Percentiles rank a stretch among this genome's conserved stretches.
Conservation (phyloP, 2,113 vertebrate species). For the Heptranchias perlo region DNA sequence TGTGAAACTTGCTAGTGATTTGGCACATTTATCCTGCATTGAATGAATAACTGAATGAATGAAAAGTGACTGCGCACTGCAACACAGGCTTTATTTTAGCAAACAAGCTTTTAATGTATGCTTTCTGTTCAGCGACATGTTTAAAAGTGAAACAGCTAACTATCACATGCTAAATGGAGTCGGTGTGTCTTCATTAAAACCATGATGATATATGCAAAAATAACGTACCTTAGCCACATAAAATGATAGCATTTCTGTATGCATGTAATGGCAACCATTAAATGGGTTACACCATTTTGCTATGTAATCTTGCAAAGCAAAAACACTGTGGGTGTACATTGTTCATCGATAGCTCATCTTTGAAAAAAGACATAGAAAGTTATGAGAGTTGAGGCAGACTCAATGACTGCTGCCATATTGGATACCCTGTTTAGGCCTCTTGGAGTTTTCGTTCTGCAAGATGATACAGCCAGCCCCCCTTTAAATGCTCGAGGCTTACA, state of each 20-base stretch:
- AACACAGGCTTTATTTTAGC: neutral
- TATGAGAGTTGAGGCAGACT: neutral
- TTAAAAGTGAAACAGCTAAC: neutral
- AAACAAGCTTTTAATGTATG: neutral
- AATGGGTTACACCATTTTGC: neutral
- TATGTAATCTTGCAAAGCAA: neutral
- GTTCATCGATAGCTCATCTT: neutral
- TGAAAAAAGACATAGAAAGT: neutral
- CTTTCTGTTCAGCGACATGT: neutral
- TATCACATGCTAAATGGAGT: neutral
- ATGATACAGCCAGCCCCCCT: neutral
- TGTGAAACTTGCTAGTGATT: neutral
- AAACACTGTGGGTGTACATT: neutral
- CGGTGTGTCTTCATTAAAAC: neutral
- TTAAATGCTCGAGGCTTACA: neutral
- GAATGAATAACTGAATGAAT: neutral
- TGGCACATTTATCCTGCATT: neutral
- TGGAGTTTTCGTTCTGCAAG: neutral
- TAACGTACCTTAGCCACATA: neutral
- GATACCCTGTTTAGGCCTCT: neutral
- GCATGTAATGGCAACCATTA: neutral
- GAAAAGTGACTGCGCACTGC: neutral
- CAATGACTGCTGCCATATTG: neutral
- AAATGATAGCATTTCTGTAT: neutral
- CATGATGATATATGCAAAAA: neutral